Base-by-base conservation (phyloP, 1,140 invertebrate genomes). In the Dreissena polymorpha region DNA sequence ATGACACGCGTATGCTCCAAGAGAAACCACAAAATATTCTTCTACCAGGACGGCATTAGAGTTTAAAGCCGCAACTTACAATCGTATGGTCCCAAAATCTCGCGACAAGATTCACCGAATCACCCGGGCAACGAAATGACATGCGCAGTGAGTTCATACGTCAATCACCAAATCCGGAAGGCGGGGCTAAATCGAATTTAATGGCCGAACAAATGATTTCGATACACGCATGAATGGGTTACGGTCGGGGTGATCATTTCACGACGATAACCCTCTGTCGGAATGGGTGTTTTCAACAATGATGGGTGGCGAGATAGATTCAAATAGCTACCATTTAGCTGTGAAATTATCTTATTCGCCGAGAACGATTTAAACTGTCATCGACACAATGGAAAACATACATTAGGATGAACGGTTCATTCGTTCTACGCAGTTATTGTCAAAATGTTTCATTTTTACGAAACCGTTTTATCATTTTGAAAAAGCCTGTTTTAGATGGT, bases 71-170 rank as follows among this genome's bases (percentile, higher is more conserved):
- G 57, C 16, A 60, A 60, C 57, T n/a, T 60, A 60, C 57, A 60
- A 60, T n/a, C 21, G 16, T 18, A 60, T 60, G 16, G 16, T 18
- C 21, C 57, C 57, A 2, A 60, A 60, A 60, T n/a, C 21, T 60
- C 57, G 16, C 57, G 21, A 60, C 16, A 60, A n/a, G 16, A 18
- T 23, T 60, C 57, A n/a, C 57, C 21, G 21, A 60, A 60, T n/a
- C 57, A 60, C 57, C 57, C 57, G 57, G 57, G 57, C 16, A n/a
- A 60, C 57, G 57, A 23, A 60, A 60, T n/a, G 57, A 23, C 57
- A 60, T 60, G 57, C 57, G 57, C 57, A 60, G 39, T 23, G 21
- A 60, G 21, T 23, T 23, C 57, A 60, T n/a, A 60, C 21, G 57
- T 60, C 57, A 60, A 18, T 60, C 57, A 60, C 39, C 57, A 60